Percentiles rank a stretch among this genome's conserved stretches.
Evolutionary conservation across 23 tunicate species (phyloP).

Genomic region (Halocynthia aurantium): DNA sequence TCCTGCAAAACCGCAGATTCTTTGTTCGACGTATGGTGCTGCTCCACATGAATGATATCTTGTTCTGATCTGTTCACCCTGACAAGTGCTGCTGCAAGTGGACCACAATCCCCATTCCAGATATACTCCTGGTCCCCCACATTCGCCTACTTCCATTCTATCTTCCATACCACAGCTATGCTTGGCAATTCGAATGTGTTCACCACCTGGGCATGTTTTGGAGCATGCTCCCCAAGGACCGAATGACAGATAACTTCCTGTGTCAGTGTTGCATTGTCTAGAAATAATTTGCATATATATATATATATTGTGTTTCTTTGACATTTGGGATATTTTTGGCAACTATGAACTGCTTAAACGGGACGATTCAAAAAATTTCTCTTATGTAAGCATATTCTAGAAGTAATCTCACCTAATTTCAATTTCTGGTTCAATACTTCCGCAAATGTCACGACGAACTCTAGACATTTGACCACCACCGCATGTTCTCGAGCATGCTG

Average conservation of each 20-base stretch:
- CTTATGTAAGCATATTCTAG: too few relatives aligned
- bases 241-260: slow-evolving; percentile 44
- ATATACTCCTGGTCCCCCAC: slow-evolving; percentile 79
- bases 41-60: slow-evolving; percentile 15
- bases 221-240: slow-evolving; percentile 80
- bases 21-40: slow-evolving; percentile 18
- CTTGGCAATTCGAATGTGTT: slow-evolving; percentile 33
- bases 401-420: slow-evolving; percentile 6
- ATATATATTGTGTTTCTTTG: too few relatives aligned
- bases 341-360: too few relatives aligned
- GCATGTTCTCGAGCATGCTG: slow-evolving; percentile 73
- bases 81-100: slow-evolving; percentile 69
- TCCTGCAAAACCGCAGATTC: slow-evolving; percentile 31
- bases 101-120: slow-evolving; percentile 56
- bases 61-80: slow-evolving; percentile 28
- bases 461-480: slow-evolving; percentile 73
- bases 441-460: slow-evolving; percentile 55
- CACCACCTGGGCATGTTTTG: slow-evolving; percentile 84
- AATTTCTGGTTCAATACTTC: slow-evolving; percentile 5
- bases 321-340: too few relatives aligned
- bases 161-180: slow-evolving; percentile 66
- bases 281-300: background rate
- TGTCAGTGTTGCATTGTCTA: slow-evolving; percentile 63
- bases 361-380: too few relatives aligned
- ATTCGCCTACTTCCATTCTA: slow-evolving; percentile 50